A percentile compares a stretch with the other conserved stretches of the same genome.
Conservation (phyloP, 2,888 invertebrate genomes). For the Coleophora deauratella region DNA sequence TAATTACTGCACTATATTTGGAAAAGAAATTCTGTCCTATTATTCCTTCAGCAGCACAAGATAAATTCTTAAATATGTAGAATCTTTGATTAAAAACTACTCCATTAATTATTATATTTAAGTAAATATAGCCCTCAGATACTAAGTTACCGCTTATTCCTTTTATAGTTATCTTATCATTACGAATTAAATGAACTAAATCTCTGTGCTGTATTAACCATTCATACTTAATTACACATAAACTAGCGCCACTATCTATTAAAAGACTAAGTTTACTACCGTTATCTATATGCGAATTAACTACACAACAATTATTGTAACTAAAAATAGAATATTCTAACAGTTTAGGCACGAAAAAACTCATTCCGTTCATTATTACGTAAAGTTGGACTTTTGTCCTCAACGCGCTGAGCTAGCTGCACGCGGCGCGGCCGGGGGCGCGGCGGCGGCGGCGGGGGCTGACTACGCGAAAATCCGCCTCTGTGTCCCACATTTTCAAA, state of each 20-base stretch:
- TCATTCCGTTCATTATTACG: neutral
- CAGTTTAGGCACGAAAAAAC: slow-evolving; percentile 8
- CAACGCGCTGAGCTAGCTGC: too few relatives aligned
- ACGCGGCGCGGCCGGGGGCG: too few relatives aligned
- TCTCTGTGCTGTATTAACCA: neutral
- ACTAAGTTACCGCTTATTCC: slow-evolving; percentile 8
- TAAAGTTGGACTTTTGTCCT: too few relatives aligned
- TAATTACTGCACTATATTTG: slow-evolving; percentile 8
- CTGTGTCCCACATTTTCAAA: too few relatives aligned
- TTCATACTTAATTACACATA: slow-evolving; percentile 5
- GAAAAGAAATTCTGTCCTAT: slow-evolving; percentile 14
- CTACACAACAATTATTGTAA: slow-evolving; percentile 1
- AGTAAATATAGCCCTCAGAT: slow-evolving; percentile 4
- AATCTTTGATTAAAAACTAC: slow-evolving; percentile 4
- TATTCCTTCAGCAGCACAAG: slow-evolving; percentile 3
- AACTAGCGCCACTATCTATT: slow-evolving; percentile 11
- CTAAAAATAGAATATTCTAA: neutral
- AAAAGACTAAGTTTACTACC: slow-evolving; percentile 1
- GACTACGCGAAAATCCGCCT: too few relatives aligned
- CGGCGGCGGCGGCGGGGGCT: too few relatives aligned
- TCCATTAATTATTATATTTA: neutral
- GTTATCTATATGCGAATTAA: neutral
- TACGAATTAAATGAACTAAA: slow-evolving; percentile 1
- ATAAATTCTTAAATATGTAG: slow-evolving; percentile 4
- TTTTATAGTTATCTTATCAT: slow-evolving; percentile 3